Evolutionary conservation across 2,113 vertebrate species (phyloP).

Genomic region (Craseonycteris thonglongyai): DNA sequence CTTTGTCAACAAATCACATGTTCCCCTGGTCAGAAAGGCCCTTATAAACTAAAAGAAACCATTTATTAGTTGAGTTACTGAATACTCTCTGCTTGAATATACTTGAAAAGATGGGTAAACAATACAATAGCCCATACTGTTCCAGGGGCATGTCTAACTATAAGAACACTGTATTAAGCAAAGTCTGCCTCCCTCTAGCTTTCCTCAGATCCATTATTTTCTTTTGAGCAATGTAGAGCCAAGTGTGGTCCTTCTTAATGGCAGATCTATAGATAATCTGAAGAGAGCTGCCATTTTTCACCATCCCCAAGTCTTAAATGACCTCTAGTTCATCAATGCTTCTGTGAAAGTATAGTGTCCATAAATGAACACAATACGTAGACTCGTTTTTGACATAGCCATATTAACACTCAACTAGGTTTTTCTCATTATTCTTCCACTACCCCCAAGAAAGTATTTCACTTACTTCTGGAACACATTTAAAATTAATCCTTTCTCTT

Average conservation of each 20-base stretch:
- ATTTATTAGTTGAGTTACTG: background rate
- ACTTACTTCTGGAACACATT: constrained; percentile 58
- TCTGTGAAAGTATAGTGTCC: background rate
- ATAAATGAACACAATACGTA: background rate
- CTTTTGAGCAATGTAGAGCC: background rate
- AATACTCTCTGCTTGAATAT: background rate
- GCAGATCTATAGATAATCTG: background rate
- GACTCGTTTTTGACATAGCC: background rate
- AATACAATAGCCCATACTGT: background rate
- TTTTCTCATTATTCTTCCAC: constrained; percentile 3
- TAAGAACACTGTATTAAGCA: background rate
- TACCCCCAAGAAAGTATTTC: background rate
- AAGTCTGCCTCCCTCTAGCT: background rate
- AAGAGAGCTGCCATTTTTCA: background rate
- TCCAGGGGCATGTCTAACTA: background rate
- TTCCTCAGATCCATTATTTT: background rate
- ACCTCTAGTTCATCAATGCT: background rate
- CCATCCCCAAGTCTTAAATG: background rate
- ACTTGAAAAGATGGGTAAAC: background rate
- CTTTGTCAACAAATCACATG: background rate
- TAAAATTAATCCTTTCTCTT: constrained; percentile 68
- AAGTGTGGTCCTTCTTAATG: background rate
- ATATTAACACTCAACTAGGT: background rate
- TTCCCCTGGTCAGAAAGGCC: background rate
- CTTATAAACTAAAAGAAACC: background rate